Evolutionary conservation across 2,797 vertebrate species (phyloP).

Genomic region (Darevskia mixta): DNA sequence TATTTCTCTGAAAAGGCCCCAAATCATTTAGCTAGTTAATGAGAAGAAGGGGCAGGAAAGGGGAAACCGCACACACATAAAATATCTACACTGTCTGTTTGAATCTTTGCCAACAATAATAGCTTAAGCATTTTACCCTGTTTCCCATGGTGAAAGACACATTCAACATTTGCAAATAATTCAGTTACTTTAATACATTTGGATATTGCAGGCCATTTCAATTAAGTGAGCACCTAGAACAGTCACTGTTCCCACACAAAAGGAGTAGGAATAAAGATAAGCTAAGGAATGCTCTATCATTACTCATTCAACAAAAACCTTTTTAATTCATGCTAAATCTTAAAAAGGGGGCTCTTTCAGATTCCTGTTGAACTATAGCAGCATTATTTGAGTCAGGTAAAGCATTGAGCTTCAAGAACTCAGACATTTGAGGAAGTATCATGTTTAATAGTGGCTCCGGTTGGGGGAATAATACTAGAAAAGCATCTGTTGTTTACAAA

Average conservation of each 20-base stretch:
- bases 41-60: not conserved
- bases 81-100: slow-evolving; percentile 57
- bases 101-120: slow-evolving; percentile 63
- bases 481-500: slow-evolving; percentile 53
- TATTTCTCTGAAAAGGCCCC: slow-evolving; percentile 9
- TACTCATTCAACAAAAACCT: slow-evolving; percentile 43
- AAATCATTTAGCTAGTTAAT: slow-evolving; percentile 19
- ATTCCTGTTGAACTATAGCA: slow-evolving; percentile 8
- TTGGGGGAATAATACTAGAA: slow-evolving; percentile 45
- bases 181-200: slow-evolving; percentile 61
- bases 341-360: slow-evolving; percentile 22
- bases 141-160: slow-evolving; percentile 44
- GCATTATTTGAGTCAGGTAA: slow-evolving; percentile 14
- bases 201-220: slow-evolving; percentile 47
- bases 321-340: slow-evolving; percentile 29
- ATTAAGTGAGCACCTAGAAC: slow-evolving; percentile 36
- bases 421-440: slow-evolving; percentile 38
- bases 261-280: slow-evolving; percentile 29
- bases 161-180: slow-evolving; percentile 71
- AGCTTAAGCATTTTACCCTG: slow-evolving; percentile 69
- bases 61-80: not conserved
- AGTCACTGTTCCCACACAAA: slow-evolving; percentile 36
- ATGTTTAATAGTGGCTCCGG: slow-evolving; percentile 38
- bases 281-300: slow-evolving; percentile 28
- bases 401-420: slow-evolving; percentile 10